phyloP scores from a whole-genome alignment of 2,888 invertebrate genomes.

The Heliconius ismenius region DNA sequence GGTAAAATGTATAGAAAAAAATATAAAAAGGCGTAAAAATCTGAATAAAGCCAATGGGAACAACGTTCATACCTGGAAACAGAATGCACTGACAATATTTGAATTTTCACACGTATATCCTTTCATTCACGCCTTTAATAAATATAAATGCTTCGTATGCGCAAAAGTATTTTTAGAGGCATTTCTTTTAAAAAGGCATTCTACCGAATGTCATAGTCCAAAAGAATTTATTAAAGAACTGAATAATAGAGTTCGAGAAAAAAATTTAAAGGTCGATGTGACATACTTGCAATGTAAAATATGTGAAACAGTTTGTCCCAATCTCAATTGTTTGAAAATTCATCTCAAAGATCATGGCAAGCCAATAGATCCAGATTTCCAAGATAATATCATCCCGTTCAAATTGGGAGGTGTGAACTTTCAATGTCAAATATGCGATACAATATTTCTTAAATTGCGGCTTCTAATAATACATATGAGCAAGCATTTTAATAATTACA shows the following conservation, averaged over 20 bases:
- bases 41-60: slow-evolving; percentile 41
- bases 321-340: slow-evolving; percentile 55
- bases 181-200: slow-evolving; percentile 56
- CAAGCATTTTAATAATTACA: slow-evolving; percentile 68
- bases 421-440: slow-evolving; percentile 65
- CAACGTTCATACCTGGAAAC: slow-evolving; percentile 54
- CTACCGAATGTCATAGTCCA: slow-evolving; percentile 51
- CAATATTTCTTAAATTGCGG: slow-evolving; percentile 59
- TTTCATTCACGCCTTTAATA: slow-evolving; percentile 61
- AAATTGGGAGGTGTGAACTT: slow-evolving; percentile 59
- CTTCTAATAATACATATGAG: slow-evolving; percentile 70
- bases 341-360: slow-evolving; percentile 64
- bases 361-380: slow-evolving; percentile 52
- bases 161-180: slow-evolving; percentile 56
- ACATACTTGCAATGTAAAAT: slow-evolving; percentile 60
- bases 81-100: slow-evolving; percentile 61
- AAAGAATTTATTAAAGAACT: slow-evolving; percentile 58
- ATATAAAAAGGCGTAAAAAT: slow-evolving; percentile 47
- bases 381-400: slow-evolving; percentile 68
- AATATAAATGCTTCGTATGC: slow-evolving; percentile 68
- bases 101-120: slow-evolving; percentile 66
- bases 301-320: slow-evolving; percentile 52
- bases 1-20: slow-evolving; percentile 49
- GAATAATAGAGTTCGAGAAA: slow-evolving; percentile 56
- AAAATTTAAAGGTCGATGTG: slow-evolving; percentile 66